phyloP scores from a whole-genome alignment of 2,797 vertebrate genomes.

The Dipus sagitta region DNA sequence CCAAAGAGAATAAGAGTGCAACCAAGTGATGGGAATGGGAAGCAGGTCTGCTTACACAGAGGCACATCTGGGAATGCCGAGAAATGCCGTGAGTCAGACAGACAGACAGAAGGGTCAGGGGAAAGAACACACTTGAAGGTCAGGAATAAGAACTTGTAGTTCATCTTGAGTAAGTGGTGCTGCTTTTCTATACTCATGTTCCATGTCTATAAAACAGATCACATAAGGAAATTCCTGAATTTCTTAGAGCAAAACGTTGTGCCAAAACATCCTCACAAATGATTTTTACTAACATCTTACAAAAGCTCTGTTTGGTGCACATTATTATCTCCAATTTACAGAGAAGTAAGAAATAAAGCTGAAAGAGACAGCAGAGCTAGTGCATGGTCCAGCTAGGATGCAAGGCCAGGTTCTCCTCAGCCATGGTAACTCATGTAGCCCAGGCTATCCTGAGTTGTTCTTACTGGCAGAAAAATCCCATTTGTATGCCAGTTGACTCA shows the following conservation, averaged over 20 bases:
- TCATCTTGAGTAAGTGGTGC: conserved; percentile 12
- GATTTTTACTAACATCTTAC: neutral
- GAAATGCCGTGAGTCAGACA: neutral
- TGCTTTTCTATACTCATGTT: neutral
- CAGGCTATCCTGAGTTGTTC: neutral
- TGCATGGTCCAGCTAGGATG: neutral
- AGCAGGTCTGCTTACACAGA: neutral
- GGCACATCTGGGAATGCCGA: neutral
- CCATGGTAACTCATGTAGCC: neutral
- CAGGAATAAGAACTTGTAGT: conserved; percentile 32
- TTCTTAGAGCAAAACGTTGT: neutral
- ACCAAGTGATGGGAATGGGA: neutral
- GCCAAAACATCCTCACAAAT: neutral
- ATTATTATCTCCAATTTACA: neutral
- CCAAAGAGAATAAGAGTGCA: neutral
- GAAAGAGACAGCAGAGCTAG: neutral
- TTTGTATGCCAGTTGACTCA: conserved; percentile 2
- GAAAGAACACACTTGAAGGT: neutral
- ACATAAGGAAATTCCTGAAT: conserved; percentile 3
- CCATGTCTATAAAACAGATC: neutral
- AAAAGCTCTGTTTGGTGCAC: neutral
- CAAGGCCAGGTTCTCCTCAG: neutral
- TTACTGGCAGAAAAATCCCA: neutral
- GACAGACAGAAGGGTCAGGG: neutral
- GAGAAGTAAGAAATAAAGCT: neutral